Percentiles rank a stretch among this genome's conserved stretches.
These are phyloP conservation scores for Hephaestus fuliginosus DNA, from an alignment of 2,797 vertebrate species.

Conservation along the genomic window DNA sequence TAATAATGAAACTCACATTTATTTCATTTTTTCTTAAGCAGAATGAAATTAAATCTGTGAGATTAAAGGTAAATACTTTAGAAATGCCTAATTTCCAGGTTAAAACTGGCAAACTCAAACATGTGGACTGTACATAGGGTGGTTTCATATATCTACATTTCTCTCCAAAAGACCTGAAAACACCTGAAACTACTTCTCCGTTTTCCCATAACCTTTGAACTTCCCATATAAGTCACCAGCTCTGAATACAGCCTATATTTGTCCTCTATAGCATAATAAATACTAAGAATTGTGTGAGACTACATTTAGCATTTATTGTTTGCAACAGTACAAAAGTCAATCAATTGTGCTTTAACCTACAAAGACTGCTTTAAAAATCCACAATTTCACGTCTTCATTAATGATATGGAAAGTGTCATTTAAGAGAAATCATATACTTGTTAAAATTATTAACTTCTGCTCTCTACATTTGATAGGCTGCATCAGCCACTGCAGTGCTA, in stretches of 20 bases:
- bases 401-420: conserved; percentile 20
- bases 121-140: not conserved
- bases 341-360: conserved; percentile 7
- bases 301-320: conserved; percentile 2
- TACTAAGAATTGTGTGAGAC: not conserved
- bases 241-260: conserved; percentile 46
- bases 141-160: not conserved
- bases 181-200: not conserved
- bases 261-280: conserved; percentile 5
- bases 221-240: conserved; percentile 15
- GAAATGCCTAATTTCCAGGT: not conserved
- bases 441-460: conserved; percentile 13
- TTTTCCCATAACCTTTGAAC: not conserved
- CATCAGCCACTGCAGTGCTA: conserved; percentile 58
- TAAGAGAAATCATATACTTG: not conserved
- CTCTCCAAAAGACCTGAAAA: not conserved
- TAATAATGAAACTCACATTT: conserved; percentile 5
- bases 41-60: not conserved
- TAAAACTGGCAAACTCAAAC: not conserved
- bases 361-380: conserved; percentile 11
- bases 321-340: not conserved
- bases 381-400: conserved; percentile 3
- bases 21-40: not conserved
- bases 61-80: conserved; percentile 23
- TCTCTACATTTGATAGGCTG: conserved; percentile 56